These are phyloP conservation scores for Pimpla rufipes DNA, from an alignment of 2,888 invertebrate genomes.

Conservation along the genomic window DNA sequence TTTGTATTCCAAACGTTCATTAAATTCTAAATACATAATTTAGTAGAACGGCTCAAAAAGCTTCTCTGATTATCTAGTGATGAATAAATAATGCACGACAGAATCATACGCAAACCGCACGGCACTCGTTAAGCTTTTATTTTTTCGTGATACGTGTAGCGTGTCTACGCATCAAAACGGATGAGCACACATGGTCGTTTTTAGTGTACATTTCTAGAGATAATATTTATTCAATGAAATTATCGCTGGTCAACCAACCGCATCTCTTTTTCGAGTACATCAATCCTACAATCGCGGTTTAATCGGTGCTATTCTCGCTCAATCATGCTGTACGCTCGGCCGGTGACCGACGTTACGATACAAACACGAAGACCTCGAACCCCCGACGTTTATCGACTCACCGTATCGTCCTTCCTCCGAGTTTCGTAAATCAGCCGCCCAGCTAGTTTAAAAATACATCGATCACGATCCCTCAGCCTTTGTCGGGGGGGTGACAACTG, in stretches of 20 bases:
- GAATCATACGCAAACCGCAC: too few relatives aligned
- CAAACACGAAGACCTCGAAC: neutral
- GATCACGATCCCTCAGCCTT: neutral
- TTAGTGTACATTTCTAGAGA: too few relatives aligned
- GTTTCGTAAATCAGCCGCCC: neutral
- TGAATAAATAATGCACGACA: too few relatives aligned
- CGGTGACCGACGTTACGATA: conserved; percentile 23
- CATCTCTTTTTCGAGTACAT: neutral
- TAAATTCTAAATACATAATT: too few relatives aligned
- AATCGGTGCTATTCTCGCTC: neutral
- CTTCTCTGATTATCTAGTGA: too few relatives aligned
- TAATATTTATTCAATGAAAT: neutral
- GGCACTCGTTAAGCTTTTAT: too few relatives aligned
- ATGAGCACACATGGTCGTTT: too few relatives aligned
- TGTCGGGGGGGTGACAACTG: neutral
- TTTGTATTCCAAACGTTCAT: too few relatives aligned
- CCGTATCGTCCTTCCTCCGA: neutral
- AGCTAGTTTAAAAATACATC: neutral
- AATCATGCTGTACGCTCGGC: neutral
- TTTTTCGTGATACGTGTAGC: too few relatives aligned
- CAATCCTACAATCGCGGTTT: neutral
- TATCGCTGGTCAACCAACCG: neutral
- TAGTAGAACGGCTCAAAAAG: too few relatives aligned
- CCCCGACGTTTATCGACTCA: conserved; percentile 16
- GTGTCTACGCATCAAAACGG: too few relatives aligned